Percentiles rank a stretch among this genome's conserved stretches.
phyloP scores from a whole-genome alignment of 2,113 vertebrate species.

The Poeciliopsis prolifica region DNA sequence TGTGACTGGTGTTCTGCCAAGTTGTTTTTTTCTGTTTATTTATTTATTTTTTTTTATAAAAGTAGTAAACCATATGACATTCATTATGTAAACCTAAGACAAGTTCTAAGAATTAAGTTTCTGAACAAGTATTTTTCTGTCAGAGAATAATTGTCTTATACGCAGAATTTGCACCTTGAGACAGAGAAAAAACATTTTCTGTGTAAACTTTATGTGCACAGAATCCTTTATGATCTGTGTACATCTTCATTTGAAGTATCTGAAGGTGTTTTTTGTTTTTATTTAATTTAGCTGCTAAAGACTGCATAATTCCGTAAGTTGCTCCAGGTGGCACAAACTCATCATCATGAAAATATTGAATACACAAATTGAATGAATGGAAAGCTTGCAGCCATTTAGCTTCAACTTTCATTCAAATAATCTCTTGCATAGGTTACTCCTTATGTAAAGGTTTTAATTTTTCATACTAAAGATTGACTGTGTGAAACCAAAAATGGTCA shows the following conservation, averaged over 20 bases:
- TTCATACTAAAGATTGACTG: not conserved
- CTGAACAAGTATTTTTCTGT: not conserved
- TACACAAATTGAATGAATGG: constrained; percentile 7
- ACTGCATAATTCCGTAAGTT: constrained; percentile 2
- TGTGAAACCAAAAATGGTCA: not conserved
- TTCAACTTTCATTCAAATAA: not conserved
- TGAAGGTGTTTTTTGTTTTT: not conserved
- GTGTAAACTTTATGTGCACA: not conserved
- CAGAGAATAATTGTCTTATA: not conserved
- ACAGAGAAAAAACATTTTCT: not conserved
- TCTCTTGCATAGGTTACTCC: not conserved
- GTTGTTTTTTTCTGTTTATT: not conserved
- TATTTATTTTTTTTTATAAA: not conserved
- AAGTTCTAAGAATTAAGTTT: not conserved
- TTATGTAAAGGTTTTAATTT: not conserved
- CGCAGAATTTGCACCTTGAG: not conserved
- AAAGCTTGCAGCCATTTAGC: not conserved
- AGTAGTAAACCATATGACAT: not conserved
- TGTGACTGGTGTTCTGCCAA: not conserved
- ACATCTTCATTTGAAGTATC: constrained; percentile 9
- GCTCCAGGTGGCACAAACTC: constrained; percentile 13
- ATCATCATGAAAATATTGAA: constrained; percentile 17
- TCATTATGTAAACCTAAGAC: not conserved
- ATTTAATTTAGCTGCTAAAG: not conserved
- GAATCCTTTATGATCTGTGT: not conserved